These are phyloP conservation scores for Tipula confusa DNA, from an alignment of 2,888 invertebrate species.

Conservation along the genomic window DNA sequence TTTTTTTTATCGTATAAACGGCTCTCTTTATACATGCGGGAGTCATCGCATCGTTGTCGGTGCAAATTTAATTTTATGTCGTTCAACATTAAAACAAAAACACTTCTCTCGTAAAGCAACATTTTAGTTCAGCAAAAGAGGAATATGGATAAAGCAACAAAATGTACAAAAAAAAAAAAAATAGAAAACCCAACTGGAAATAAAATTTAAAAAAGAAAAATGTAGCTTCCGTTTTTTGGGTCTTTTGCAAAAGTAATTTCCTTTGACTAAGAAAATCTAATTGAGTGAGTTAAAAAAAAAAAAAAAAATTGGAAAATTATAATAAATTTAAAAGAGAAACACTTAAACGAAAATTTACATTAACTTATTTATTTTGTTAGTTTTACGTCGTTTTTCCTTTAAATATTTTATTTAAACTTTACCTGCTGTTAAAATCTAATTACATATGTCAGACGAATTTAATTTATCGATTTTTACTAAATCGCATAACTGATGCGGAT, in stretches of 20 bases:
- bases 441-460: not conserved
- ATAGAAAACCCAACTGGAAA: not conserved
- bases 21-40: too few species aligned
- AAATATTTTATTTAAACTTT: not conserved
- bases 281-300: slow-evolving; percentile 30
- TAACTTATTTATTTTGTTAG: not conserved
- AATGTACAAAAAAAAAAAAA: not conserved
- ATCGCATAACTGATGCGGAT: too few species aligned
- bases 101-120: too few species aligned
- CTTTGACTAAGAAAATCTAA: slow-evolving; percentile 35
- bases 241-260: slow-evolving; percentile 36
- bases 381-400: not conserved
- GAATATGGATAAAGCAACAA: not conserved
- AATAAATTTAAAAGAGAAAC: not conserved
- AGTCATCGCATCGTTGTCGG: too few species aligned
- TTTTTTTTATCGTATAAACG: too few species aligned
- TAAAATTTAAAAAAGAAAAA: slow-evolving; percentile 28
- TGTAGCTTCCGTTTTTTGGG: slow-evolving; percentile 31
- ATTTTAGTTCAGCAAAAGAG: not conserved
- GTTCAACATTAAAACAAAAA: not conserved
- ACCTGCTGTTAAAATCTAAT: not conserved
- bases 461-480: too few species aligned
- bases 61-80: not conserved
- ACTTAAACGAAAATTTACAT: not conserved
- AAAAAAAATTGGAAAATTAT: not conserved